phyloP scores from a whole-genome alignment of 2,113 vertebrate species.

The Limanda limanda region DNA sequence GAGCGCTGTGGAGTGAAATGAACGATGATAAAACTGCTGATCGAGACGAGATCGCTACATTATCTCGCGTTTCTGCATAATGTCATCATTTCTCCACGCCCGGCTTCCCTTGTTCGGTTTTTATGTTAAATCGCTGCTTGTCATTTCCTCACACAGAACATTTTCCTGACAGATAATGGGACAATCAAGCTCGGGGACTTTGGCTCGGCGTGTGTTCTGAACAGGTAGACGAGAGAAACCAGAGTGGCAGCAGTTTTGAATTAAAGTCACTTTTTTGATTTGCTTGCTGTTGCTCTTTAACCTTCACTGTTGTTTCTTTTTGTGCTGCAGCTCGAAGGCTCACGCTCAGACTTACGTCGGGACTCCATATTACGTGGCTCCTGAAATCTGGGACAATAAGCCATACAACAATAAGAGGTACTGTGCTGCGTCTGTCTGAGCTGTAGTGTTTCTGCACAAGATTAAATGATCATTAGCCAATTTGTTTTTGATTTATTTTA shows the following conservation, averaged over 20 bases:
- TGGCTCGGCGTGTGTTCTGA: constrained; percentile 91
- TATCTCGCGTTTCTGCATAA: constrained; percentile 19
- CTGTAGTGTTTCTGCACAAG: neutral
- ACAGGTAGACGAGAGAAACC: constrained; percentile 80
- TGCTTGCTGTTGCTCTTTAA: neutral
- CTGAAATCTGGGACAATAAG: constrained; percentile 94
- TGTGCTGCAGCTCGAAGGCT: constrained; percentile 83
- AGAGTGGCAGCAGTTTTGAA: neutral
- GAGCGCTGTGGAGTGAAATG: constrained; percentile 30
- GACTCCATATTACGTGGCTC: constrained; percentile 95
- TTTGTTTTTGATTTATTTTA: too few species aligned
- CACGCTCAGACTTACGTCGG: constrained; percentile 90
- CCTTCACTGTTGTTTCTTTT: neutral
- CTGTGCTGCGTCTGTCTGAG: neutral
- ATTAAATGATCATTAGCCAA: neutral
- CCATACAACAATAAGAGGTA: constrained; percentile 98
- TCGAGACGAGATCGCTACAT: constrained; percentile 23
- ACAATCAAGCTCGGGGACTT: constrained; percentile 94
- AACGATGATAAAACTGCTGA: constrained; percentile 41
- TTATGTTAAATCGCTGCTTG: constrained; percentile 21
- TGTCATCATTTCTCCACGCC: constrained; percentile 16
- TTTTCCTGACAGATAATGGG: constrained; percentile 90
- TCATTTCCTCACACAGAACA: constrained; percentile 82
- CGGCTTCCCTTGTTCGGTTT: constrained; percentile 15
- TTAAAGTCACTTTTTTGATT: neutral